A percentile compares a stretch with the other conserved stretches of the same genome.
phyloP scores from a whole-genome alignment of 2,113 vertebrate genomes.

The Pelecanus crispus region DNA sequence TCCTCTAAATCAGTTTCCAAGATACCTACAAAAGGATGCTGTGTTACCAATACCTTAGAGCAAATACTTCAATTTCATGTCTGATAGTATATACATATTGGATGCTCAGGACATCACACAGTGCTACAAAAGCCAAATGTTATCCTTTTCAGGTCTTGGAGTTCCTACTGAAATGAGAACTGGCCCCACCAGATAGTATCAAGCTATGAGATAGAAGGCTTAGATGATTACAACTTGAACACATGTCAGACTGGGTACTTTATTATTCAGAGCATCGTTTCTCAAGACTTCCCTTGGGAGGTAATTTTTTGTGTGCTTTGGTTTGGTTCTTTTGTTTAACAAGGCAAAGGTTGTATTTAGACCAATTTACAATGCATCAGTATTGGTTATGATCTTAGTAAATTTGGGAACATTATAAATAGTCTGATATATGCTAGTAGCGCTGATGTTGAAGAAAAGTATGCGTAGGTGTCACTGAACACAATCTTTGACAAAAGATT shows the following conservation, averaged over 20 bases:
- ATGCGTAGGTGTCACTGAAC: background rate
- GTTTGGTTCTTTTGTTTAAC: background rate
- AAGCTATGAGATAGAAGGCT: background rate
- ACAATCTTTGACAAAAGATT: background rate
- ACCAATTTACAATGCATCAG: background rate
- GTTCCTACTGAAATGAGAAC: background rate
- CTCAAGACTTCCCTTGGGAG: background rate
- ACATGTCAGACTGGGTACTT: background rate
- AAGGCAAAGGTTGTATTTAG: background rate
- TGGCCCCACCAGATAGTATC: background rate
- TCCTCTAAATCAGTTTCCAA: background rate
- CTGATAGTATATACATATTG: background rate
- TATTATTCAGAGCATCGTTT: background rate
- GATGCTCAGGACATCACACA: background rate
- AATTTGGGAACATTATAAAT: background rate
- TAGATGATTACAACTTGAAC: background rate
- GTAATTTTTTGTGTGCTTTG: background rate
- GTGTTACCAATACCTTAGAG: background rate
- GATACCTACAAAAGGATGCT: background rate
- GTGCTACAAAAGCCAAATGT: background rate
- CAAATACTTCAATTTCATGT: background rate
- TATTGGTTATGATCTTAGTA: background rate
- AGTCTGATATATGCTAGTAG: background rate
- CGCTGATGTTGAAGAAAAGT: background rate
- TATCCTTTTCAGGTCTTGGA: background rate